Conservation (phyloP, 2,797 vertebrate genomes). For the Sphenodon punctatus region DNA sequence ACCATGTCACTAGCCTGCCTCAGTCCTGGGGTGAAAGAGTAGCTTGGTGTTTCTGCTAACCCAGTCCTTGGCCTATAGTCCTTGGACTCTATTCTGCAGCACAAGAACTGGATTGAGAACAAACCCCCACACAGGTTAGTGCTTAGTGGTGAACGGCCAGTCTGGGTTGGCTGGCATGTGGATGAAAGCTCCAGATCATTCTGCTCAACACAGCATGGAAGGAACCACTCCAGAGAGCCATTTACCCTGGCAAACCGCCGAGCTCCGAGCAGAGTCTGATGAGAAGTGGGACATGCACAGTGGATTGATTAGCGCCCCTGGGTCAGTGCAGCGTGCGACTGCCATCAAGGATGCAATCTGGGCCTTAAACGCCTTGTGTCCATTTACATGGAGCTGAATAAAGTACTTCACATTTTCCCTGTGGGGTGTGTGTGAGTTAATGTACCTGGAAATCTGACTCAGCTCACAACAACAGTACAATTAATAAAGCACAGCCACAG, state of each 20-base stretch:
- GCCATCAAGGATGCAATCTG: neutral
- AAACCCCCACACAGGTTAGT: neutral
- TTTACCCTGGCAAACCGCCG: too few species aligned
- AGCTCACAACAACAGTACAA: neutral
- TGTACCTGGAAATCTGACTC: neutral
- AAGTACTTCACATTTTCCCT: neutral
- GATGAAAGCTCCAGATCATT: too few species aligned
- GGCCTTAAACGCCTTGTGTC: neutral
- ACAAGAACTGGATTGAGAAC: neutral
- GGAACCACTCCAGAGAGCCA: too few species aligned
- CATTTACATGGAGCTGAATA: neutral
- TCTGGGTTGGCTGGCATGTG: neutral
- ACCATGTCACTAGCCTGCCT: fast-evolving
- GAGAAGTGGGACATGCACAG: too few species aligned
- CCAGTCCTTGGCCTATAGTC: neutral
- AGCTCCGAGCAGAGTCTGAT: too few species aligned
- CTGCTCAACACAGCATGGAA: too few species aligned
- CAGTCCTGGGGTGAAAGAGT: neutral
- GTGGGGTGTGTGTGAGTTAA: neutral
- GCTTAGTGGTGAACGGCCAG: neutral
- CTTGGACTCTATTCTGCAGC: neutral
- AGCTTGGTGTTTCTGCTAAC: neutral
- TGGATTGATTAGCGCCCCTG: too few species aligned
- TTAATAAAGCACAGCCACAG: neutral
- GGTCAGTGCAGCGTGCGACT: neutral